Conservation (phyloP, 2,113 vertebrate species). For the Hydrolagus affinis region DNA sequence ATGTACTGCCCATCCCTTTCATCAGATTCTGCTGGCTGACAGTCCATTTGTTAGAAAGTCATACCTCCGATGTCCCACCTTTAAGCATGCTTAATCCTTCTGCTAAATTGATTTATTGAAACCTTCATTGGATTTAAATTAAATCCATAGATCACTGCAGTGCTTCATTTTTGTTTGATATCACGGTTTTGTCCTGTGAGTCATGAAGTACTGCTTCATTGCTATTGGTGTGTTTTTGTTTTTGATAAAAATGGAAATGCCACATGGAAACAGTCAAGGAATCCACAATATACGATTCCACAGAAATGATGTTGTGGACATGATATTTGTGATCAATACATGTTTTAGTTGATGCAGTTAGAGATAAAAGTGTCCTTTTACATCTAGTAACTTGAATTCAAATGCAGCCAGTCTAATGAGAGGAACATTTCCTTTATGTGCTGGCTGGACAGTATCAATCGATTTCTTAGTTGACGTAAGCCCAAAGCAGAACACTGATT, state of each 20-base stretch:
- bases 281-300: neutral
- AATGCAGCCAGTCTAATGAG: neutral
- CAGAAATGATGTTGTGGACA: neutral
- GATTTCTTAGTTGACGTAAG: neutral
- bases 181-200: neutral
- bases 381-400: neutral
- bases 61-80: neutral
- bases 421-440: neutral
- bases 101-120: neutral
- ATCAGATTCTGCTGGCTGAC: neutral
- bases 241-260: neutral
- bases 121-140: conserved; percentile 3
- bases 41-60: neutral
- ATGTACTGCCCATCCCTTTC: neutral
- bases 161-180: conserved; percentile 4
- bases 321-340: neutral
- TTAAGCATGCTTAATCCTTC: neutral
- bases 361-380: neutral
- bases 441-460: neutral
- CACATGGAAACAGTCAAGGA: conserved; percentile 18
- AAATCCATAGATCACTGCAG: conserved; percentile 1
- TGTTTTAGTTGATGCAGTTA: neutral
- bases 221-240: neutral
- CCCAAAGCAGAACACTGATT: neutral
- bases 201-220: neutral